Evolutionary conservation across 1,140 invertebrate genomes (phyloP).

Genomic region (Aphelenchoides besseyi): DNA sequence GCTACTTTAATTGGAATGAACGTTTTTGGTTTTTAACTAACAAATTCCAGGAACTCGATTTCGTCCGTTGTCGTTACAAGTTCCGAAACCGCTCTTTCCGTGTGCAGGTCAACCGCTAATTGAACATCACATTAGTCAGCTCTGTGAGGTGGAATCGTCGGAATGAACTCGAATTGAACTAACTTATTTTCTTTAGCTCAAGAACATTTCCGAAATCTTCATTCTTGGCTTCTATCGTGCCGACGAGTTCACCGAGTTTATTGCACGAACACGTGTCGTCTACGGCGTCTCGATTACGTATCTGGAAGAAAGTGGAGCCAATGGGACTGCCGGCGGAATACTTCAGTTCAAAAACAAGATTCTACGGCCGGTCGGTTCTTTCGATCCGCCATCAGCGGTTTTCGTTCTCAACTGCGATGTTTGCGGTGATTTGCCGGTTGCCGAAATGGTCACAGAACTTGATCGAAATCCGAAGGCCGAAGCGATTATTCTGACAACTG

Average conservation of each 20-base stretch:
- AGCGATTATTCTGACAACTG: constrained; percentile 56
- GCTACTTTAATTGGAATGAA: constrained; percentile 22
- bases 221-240: constrained; percentile 85
- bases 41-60: constrained; percentile 81
- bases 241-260: constrained; percentile 70
- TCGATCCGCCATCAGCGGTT: not conserved
- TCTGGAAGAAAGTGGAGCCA: constrained; percentile 85
- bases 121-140: constrained; percentile 92
- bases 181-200: constrained; percentile 53
- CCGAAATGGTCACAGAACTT: constrained; percentile 78
- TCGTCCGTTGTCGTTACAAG: constrained; percentile 87
- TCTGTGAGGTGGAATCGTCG: constrained; percentile 69
- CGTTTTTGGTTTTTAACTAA: constrained; percentile 4
- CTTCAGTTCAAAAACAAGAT: constrained; percentile 78
- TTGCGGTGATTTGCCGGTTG: constrained; percentile 89
- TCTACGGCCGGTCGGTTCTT: constrained; percentile 65
- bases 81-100: constrained; percentile 93
- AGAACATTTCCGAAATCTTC: constrained; percentile 81
- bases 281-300: constrained; percentile 69
- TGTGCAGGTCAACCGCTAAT: constrained; percentile 89
- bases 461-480: constrained; percentile 51
- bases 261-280: constrained; percentile 34
- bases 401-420: constrained; percentile 74
- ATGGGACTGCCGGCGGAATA: constrained; percentile 93
- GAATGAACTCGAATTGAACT: not conserved